Evolutionary conservation across 2,797 vertebrate genomes (phyloP).

Genomic region (Periophthalmus magnuspinnatus): DNA sequence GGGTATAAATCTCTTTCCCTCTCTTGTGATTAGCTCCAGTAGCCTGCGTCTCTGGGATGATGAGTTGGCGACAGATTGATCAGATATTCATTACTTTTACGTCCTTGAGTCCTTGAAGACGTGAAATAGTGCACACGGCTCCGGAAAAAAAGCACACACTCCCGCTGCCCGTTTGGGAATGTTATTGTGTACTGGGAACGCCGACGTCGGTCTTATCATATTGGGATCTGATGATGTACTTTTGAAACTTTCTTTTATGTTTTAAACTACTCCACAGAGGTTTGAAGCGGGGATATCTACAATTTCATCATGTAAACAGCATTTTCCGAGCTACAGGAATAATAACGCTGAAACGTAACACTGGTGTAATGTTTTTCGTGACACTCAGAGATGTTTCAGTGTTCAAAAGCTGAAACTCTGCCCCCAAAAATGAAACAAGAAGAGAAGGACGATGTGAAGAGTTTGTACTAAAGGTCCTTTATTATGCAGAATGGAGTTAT

Average conservation of each 20-base stretch:
- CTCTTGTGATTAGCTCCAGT: conserved; percentile 17
- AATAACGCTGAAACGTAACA: too few species aligned
- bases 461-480: too few species aligned
- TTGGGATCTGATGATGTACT: not conserved
- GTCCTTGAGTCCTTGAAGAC: conserved; percentile 12
- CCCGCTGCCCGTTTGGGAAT: not conserved
- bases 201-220: not conserved
- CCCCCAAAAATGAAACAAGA: too few species aligned
- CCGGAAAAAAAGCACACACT: not conserved
- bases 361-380: too few species aligned
- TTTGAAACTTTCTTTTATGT: not conserved
- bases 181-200: not conserved
- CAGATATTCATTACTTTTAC: conserved; percentile 17
- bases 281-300: not conserved
- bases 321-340: too few species aligned
- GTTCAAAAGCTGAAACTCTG: too few species aligned
- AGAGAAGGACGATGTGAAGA: too few species aligned
- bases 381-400: too few species aligned
- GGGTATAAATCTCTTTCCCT: conserved; percentile 10
- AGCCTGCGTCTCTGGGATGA: conserved; percentile 12
- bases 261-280: not conserved
- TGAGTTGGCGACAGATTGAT: conserved; percentile 12
- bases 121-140: conserved; percentile 5
- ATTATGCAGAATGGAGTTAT: too few species aligned
- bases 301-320: not conserved